Conservation (phyloP, 2,888 invertebrate genomes). For the Trissolcus brochymenae region DNA sequence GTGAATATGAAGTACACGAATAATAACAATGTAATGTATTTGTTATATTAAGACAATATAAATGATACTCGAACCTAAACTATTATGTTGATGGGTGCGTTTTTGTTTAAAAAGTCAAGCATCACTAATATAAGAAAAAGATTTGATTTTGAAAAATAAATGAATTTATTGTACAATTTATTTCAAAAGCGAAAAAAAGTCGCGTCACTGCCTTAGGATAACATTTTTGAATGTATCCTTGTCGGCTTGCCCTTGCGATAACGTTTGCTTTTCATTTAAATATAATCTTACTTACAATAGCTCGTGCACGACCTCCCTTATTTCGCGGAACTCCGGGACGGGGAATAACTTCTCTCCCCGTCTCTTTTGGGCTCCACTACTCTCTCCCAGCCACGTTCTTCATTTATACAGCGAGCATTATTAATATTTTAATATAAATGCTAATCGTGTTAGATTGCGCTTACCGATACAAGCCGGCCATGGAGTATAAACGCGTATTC, state of each 20-base stretch:
- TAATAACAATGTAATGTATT: no score
- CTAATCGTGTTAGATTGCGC: constrained; percentile 71
- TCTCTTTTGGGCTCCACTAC: constrained; percentile 21
- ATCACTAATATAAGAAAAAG: neutral
- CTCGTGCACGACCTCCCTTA: constrained; percentile 54
- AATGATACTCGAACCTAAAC: no score
- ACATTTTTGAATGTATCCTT: constrained; percentile 41
- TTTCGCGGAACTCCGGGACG: constrained; percentile 21
- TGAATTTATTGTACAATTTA: constrained; percentile 44
- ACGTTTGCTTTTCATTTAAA: constrained; percentile 62
- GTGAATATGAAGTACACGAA: constrained; percentile 42
- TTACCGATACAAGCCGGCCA: constrained; percentile 58
- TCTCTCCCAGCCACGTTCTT: constrained; percentile 42
- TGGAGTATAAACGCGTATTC: constrained; percentile 54
- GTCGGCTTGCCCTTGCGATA: constrained; percentile 50
- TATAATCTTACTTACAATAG: constrained; percentile 62
- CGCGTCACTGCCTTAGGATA: constrained; percentile 36
- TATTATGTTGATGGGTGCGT: no score
- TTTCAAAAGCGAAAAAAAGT: constrained; percentile 27
- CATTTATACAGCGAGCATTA: constrained; percentile 60
- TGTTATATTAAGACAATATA: no score
- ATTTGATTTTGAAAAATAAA: no score
- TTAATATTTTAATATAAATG: constrained; percentile 74
- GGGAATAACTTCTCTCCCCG: constrained; percentile 6
- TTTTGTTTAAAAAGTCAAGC: no score